Conservation (phyloP, 2,797 vertebrate genomes). For the Ctenochaetus hawaiiensis region DNA sequence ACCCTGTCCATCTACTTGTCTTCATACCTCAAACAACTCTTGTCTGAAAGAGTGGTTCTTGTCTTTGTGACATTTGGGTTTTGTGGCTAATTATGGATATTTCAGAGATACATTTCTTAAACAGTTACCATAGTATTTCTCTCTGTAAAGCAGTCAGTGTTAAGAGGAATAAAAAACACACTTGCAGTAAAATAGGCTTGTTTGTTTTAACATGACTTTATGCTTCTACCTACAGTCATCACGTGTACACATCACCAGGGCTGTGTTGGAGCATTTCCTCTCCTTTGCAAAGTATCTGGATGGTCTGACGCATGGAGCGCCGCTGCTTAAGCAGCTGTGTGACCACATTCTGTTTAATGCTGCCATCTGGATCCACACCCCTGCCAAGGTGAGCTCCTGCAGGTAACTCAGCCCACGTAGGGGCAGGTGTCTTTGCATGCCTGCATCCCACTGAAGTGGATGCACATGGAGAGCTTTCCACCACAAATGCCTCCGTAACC, state of each 20-base stretch:
- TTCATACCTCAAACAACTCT: no score
- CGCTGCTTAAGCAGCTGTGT: constrained; percentile 94
- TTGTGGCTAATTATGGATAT: neutral
- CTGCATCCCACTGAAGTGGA: neutral
- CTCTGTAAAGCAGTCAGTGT: constrained; percentile 1
- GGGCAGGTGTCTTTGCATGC: neutral
- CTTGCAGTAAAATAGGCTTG: neutral
- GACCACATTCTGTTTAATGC: constrained; percentile 88
- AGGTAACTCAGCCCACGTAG: constrained; percentile 16
- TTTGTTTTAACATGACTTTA: constrained; percentile 30
- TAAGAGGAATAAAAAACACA: neutral
- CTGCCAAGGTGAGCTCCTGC: constrained; percentile 79
- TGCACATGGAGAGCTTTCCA: neutral
- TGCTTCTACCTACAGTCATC: constrained; percentile 88
- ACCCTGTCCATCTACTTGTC: no score
- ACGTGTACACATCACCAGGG: constrained; percentile 93
- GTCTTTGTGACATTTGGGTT: neutral
- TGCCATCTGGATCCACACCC: constrained; percentile 92
- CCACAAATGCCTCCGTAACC: neutral
- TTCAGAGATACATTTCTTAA: neutral
- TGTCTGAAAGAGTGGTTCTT: neutral
- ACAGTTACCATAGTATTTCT: neutral
- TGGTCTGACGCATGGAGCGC: constrained; percentile 94
- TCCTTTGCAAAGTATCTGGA: constrained; percentile 98
- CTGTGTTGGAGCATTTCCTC: constrained; percentile 96